Conservation (phyloP, 2,888 invertebrate species). For the Campopleginae sp. region DNA sequence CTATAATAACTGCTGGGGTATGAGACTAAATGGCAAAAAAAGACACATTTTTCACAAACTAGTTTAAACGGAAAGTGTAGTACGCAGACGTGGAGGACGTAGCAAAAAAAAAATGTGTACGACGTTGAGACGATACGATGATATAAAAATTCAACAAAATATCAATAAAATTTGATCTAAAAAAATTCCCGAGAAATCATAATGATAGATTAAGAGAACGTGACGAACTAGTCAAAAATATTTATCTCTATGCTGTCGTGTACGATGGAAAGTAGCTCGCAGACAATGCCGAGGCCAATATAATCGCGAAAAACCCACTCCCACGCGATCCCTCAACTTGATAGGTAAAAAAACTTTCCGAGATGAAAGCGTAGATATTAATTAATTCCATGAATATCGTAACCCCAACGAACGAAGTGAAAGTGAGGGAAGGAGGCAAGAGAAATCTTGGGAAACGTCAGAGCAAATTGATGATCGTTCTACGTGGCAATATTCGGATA, state of each 20-base stretch:
- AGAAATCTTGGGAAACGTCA: conserved; percentile 11
- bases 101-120: background rate
- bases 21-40: conserved; percentile 20
- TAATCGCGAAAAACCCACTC: background rate
- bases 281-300: background rate
- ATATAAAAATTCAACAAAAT: background rate
- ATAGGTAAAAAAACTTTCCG: background rate
- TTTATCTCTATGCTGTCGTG: background rate
- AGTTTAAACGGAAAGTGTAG: conserved; percentile 10
- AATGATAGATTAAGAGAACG: no score
- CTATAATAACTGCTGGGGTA: conserved; percentile 49
- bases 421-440: background rate
- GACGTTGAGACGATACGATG: background rate
- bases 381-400: conserved; percentile 69
- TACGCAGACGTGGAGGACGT: background rate
- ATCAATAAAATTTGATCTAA: no score
- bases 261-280: background rate
- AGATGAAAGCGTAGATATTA: conserved; percentile 59
- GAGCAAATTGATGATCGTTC: conserved; percentile 34
- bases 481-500: conserved; percentile 9
- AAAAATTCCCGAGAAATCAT: no score
- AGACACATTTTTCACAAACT: conserved; percentile 10
- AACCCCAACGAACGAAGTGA: background rate
- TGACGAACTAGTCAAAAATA: no score
- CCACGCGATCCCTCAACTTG: background rate